These are phyloP conservation scores for Oligia fasciuncula DNA, from an alignment of 2,888 invertebrate genomes.

Conservation along the genomic window DNA sequence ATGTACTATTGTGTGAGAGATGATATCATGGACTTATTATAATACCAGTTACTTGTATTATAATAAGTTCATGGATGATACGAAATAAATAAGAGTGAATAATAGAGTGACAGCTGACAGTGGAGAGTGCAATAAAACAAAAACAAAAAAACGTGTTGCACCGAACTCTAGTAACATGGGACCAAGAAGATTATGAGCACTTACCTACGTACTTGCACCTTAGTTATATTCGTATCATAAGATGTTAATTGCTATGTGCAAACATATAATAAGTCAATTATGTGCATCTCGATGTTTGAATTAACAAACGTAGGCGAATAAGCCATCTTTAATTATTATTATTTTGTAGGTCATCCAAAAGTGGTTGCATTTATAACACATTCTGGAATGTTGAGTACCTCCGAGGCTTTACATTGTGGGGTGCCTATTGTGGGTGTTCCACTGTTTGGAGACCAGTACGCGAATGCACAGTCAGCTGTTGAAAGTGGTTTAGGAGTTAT, in stretches of 20 bases:
- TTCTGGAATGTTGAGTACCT: slow-evolving; percentile 59
- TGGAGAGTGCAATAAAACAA: too few species aligned
- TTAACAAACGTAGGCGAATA: too few species aligned
- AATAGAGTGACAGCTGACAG: too few species aligned
- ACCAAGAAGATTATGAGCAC: background rate
- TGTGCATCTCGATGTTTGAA: too few species aligned
- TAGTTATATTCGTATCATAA: background rate
- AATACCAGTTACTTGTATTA: too few species aligned
- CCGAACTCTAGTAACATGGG: too few species aligned
- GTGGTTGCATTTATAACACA: slow-evolving; percentile 87
- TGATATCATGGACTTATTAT: too few species aligned
- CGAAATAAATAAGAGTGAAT: too few species aligned
- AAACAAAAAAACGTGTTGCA: too few species aligned
- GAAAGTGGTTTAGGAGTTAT: slow-evolving; percentile 84
- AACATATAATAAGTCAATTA: background rate
- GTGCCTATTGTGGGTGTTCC: slow-evolving; percentile 85
- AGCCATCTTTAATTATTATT: background rate
- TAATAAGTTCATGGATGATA: too few species aligned
- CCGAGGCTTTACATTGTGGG: slow-evolving; percentile 85
- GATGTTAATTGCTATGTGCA: background rate
- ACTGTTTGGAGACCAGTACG: slow-evolving; percentile 88
- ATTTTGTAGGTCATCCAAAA: slow-evolving; percentile 85
- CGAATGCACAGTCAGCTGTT: slow-evolving; percentile 83
- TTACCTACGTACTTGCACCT: background rate
- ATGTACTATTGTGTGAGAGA: too few species aligned